Evolutionary conservation across 2,888 invertebrate genomes (phyloP), one percentile per base, ranked within the genome.

Genomic region (Caenorhabditis becei): DNA sequence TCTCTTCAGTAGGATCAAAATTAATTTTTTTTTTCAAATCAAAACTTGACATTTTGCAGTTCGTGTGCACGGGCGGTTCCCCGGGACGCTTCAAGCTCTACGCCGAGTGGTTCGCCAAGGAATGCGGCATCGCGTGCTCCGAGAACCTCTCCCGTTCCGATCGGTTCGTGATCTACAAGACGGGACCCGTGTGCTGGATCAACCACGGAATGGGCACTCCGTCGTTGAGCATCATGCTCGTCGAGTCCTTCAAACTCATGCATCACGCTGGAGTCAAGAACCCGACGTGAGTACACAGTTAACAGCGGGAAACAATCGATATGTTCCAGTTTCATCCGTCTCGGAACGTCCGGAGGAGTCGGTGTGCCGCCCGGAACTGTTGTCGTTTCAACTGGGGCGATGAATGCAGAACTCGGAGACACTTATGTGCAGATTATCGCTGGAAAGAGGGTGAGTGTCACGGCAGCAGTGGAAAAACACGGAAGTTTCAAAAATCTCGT

Each of bases 131-230:
- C 4, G 62, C 86, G 4, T 81, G 85, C 53, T 84, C 88, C 16
- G 83, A 80, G 32, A 91, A 92, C 84, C 90, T 92, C 54, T 91
- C 91, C 24, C 77, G 86, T 47, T 91, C 91, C 5, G 92, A 92
- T 82, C 89, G 92, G 77, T 92, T 92, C 86, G 91, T 91, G 14
- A 87, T 92, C 70, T 92, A 92, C 89, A 92, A 92, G 87, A 92
- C 92, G 4, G 92, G 92, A 3, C 92, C 92, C 0, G 91, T 92
- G 5, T 86, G 92, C 24, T 92, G 92, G 87, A 92, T 92, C 69
- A 92, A 92, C 86, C 99, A 99, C 91, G 99, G 98, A 75, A 99
- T 99, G 96, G 99, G 98, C 5, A 95, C 96, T 69, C 97, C 98
- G 5, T 98, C 98, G 0, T 94, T 97, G 70, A 96, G 96, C 65